phyloP scores from a whole-genome alignment of 92 coral and sea anemone genomes.

The Umimayanthus chanpuru region DNA sequence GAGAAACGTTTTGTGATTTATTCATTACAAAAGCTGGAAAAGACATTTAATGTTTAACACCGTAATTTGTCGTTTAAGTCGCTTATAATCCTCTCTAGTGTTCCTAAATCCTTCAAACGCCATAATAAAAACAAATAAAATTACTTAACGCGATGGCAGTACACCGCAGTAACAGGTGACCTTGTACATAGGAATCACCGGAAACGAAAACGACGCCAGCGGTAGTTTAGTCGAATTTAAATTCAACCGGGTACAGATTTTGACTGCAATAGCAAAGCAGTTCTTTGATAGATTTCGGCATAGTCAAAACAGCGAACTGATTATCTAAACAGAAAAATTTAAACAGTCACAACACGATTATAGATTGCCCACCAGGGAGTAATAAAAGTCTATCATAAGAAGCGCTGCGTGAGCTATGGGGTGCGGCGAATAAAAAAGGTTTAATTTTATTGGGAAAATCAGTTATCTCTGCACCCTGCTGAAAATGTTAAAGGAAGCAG shows the following conservation, averaged over 20 bases:
- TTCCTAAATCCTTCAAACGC: background rate
- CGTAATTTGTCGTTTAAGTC: no score
- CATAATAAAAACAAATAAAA: background rate
- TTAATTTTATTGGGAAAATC: background rate
- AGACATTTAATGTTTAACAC: no score
- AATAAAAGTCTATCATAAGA: background rate
- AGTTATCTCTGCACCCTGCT: slow-evolving; percentile 9
- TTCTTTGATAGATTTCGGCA: background rate
- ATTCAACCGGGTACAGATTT: background rate
- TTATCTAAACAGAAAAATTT: background rate
- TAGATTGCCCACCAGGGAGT: background rate
- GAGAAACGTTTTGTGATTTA: no score
- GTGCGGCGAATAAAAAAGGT: background rate
- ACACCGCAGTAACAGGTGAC: slow-evolving; percentile 37
- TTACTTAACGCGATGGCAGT: background rate
- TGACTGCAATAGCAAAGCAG: background rate
- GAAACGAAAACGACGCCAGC: slow-evolving; percentile 14
- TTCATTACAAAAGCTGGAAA: no score
- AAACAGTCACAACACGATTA: background rate
- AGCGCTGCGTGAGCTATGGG: slow-evolving; percentile 1
- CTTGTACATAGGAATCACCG: background rate
- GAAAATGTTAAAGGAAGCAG: slow-evolving; percentile 4
- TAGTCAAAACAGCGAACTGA: background rate
- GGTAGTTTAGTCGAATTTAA: background rate
- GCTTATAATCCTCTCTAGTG: no score